Evolutionary conservation across 2,113 vertebrate genomes (phyloP).

Genomic region (Pangasianodon gigas): DNA sequence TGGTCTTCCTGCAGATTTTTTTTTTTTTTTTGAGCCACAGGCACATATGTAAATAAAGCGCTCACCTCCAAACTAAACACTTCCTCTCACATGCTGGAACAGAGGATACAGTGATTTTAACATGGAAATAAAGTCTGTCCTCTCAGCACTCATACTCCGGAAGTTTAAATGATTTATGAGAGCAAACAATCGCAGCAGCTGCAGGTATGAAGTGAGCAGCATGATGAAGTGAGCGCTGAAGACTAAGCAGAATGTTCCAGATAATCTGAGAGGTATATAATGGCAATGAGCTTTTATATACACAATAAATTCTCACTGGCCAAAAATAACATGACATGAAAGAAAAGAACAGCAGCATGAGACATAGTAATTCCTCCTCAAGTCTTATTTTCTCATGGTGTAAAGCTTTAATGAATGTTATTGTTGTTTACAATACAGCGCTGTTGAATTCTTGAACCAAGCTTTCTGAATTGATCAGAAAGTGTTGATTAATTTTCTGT

Average conservation of each 20-base stretch:
- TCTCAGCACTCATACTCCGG: conserved; percentile 29
- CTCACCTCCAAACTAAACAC: conserved; percentile 29
- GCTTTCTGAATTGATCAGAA: neutral
- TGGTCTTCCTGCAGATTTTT: conserved; percentile 13
- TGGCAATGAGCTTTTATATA: neutral
- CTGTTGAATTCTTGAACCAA: neutral
- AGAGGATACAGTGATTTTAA: conserved; percentile 37
- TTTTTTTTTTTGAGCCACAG: neutral
- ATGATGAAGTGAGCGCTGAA: conserved; percentile 3
- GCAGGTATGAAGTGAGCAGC: conserved; percentile 27
- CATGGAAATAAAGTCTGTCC: conserved; percentile 25
- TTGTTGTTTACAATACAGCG: neutral
- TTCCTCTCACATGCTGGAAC: conserved; percentile 12
- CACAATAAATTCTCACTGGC: neutral
- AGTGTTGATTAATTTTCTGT: neutral
- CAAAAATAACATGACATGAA: neutral
- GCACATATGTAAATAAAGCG: conserved; percentile 40
- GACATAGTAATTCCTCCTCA: neutral
- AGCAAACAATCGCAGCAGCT: conserved; percentile 4
- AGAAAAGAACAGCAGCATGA: neutral
- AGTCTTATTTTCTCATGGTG: neutral
- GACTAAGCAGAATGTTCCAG: conserved; percentile 1
- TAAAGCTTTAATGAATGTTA: neutral
- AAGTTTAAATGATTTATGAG: conserved; percentile 48
- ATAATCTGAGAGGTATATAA: conserved; percentile 7